A percentile compares a stretch with the other conserved stretches of the same genome.
phyloP scores from a whole-genome alignment of 2,797 vertebrate genomes.

The Amphiprion clarkii region DNA sequence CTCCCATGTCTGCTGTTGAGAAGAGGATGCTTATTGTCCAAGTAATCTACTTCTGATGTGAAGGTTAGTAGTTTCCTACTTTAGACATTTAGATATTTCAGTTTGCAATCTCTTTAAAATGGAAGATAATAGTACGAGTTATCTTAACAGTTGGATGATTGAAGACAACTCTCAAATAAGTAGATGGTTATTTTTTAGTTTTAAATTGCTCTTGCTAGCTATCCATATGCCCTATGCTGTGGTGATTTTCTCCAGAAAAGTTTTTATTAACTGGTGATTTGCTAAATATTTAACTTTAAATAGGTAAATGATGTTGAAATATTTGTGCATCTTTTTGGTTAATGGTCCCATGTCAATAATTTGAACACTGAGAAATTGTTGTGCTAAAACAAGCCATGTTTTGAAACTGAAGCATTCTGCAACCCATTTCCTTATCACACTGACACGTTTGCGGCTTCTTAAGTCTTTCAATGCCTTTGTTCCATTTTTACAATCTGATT shows the following conservation, averaged over 20 bases:
- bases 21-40: conserved; percentile 3
- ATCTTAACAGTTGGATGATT: neutral
- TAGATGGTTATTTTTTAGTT: neutral
- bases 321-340: neutral
- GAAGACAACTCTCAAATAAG: neutral
- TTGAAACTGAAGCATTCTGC: neutral
- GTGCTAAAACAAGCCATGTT: neutral
- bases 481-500: neutral
- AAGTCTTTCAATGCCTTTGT: neutral
- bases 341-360: neutral
- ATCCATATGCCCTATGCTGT: neutral
- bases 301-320: neutral
- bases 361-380: conserved; percentile 3
- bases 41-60: neutral
- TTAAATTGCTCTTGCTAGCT: neutral
- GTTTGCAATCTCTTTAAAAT: neutral
- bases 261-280: neutral
- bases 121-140: neutral
- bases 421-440: too few relatives aligned
- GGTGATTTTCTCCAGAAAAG: too few relatives aligned
- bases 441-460: neutral
- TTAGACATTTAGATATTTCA: neutral
- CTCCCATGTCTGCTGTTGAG: conserved; percentile 12
- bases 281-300: neutral
- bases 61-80: conserved; percentile 38